Base-by-base conservation (phyloP, 2,113 vertebrate genomes). In the Emydura subglobosa region DNA sequence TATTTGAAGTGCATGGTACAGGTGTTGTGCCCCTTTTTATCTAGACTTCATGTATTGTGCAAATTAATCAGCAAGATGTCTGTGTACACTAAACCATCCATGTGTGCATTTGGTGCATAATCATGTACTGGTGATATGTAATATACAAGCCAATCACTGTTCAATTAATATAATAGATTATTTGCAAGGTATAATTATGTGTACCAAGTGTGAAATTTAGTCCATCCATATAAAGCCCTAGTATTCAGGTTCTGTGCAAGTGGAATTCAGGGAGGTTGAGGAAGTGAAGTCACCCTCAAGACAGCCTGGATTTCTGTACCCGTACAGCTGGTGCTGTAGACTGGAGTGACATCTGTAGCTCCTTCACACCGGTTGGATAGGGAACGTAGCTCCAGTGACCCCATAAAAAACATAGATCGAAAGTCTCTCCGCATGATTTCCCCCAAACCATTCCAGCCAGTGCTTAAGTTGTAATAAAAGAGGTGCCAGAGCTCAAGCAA, bases 161-260 rank as follows among this genome's bases (percentile, higher is more conserved):
- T 68, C 94, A 92, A 95, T 93, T 87, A 89, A 96, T 93, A 93
- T 93, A 95, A 97, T 91, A 96, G 95, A 49, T 88, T 83, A 53
- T 83, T 92, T 92, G 90, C 93, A 96, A 95, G 95, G 92, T 90
- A n/a, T 94, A 94, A 95, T 96, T 96, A 93, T 86, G 88, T 59
- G 83, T 87, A 97, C 91, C 53, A 92, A 93, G 83, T 76, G 54
- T 80, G 85, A 96, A 93, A 95, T 83, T 82, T 54, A 91, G 74
- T 86, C 91, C 25, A 44, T 88, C 93, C 94, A 55, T 2, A 47
- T 92, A 91, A 96, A 88, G 72, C 80, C 80, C 93, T 4, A 31
- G 81, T 10, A 3, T 65, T 61, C 82, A 4, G 34, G 57, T 93
- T 61, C 7, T 79, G n/a, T 79, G 82, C 90, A 83, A 34, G 47